phyloP scores from a whole-genome alignment of 2,888 invertebrate genomes.

The Ferdinandea cuprea region DNA sequence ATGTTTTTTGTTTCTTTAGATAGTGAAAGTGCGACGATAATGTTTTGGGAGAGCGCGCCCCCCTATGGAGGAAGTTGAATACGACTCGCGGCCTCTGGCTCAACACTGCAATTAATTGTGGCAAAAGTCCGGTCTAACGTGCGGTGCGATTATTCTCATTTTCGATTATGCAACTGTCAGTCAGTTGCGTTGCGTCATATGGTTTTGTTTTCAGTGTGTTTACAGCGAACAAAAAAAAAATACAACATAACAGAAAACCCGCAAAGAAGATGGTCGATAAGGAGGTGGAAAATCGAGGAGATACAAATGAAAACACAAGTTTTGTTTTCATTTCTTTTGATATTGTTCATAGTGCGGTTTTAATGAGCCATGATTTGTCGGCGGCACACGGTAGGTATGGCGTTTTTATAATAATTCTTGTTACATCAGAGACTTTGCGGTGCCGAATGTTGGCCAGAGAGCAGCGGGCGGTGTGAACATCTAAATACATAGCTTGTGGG shows the following conservation, averaged over 20 bases:
- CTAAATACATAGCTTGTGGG: not conserved
- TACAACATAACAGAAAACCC: conserved; percentile 12
- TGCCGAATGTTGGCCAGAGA: not conserved
- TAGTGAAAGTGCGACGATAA: conserved; percentile 48
- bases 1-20: no score
- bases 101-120: conserved; percentile 69
- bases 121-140: conserved; percentile 57
- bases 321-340: conserved; percentile 22
- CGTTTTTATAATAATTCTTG: conserved; percentile 49
- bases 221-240: conserved; percentile 6
- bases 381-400: conserved; percentile 21
- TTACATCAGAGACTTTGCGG: conserved; percentile 54
- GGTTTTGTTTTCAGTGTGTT: conserved; percentile 16
- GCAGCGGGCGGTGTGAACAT: not conserved
- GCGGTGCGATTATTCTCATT: conserved; percentile 61
- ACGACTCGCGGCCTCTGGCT: conserved; percentile 29
- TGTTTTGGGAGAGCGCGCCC: conserved; percentile 4
- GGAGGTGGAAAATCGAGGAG: conserved; percentile 21
- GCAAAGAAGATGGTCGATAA: conserved; percentile 24
- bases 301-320: conserved; percentile 15
- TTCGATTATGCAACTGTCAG: conserved; percentile 62
- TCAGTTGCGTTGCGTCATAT: conserved; percentile 66
- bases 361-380: conserved; percentile 57
- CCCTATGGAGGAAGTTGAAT: conserved; percentile 51
- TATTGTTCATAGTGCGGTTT: conserved; percentile 21